These are phyloP conservation scores for Calcarius ornatus DNA, from an alignment of 2,113 vertebrate genomes.

Conservation along the genomic window DNA sequence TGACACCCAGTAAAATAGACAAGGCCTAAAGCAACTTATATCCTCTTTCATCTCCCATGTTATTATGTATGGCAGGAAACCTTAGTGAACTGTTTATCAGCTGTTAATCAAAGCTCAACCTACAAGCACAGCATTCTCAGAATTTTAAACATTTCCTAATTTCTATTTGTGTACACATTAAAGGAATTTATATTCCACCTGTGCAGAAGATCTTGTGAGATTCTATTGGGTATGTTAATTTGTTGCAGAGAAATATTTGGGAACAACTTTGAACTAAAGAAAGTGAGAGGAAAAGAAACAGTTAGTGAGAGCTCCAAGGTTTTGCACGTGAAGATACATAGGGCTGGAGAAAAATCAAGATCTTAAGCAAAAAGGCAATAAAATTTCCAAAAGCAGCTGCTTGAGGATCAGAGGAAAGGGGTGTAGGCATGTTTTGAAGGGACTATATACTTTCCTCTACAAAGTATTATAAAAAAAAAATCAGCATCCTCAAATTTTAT, in stretches of 20 bases:
- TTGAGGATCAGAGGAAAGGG: background rate
- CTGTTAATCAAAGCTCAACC: background rate
- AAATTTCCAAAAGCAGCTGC: background rate
- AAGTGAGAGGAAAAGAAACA: background rate
- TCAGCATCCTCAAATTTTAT: background rate
- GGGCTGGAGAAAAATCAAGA: background rate
- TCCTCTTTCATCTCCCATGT: background rate
- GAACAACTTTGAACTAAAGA: background rate
- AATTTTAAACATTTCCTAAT: background rate
- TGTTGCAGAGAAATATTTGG: background rate
- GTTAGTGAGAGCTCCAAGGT: background rate
- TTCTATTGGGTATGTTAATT: background rate
- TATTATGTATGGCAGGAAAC: background rate
- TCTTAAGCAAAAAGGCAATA: background rate
- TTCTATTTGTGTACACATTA: background rate
- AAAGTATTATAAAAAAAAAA: background rate
- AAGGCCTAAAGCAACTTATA: constrained; percentile 20
- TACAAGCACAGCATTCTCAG: background rate
- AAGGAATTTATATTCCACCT: background rate
- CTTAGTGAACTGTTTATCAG: background rate
- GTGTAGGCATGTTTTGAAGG: background rate
- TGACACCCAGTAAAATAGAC: constrained; percentile 1
- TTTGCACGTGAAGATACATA: background rate
- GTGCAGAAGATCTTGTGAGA: background rate
- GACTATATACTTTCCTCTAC: background rate